Percentiles rank a stretch among this genome's conserved stretches.
Evolutionary conservation across 2,113 vertebrate species (phyloP).

Genomic region (Cisticola juncidis): DNA sequence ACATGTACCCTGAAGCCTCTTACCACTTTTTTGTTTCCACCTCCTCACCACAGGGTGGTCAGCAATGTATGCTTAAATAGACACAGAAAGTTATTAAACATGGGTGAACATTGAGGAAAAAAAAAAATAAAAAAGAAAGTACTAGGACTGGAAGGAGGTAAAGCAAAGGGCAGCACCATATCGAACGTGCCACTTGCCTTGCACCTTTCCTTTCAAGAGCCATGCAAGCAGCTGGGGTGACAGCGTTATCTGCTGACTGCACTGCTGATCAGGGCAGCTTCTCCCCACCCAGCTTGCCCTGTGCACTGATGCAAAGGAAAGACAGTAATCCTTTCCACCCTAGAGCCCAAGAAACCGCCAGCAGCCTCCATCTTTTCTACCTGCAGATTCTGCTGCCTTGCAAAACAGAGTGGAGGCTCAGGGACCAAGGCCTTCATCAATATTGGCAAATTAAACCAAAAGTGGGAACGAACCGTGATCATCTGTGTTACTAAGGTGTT

Average conservation of each 20-base stretch:
- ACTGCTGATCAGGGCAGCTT: not conserved
- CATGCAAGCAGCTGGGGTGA: not conserved
- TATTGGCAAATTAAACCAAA: not conserved
- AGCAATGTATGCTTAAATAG: not conserved
- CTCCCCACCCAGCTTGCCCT: not conserved
- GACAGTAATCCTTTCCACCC: not conserved
- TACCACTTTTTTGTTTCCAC: not conserved
- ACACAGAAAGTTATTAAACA: not conserved
- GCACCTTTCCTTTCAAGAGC: not conserved
- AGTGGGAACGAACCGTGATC: not conserved
- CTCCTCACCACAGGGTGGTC: not conserved
- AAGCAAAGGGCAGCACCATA: not conserved
- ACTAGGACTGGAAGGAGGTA: not conserved
- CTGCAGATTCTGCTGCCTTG: not conserved
- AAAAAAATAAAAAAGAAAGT: not conserved
- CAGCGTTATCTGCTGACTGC: not conserved
- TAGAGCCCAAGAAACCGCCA: not conserved
- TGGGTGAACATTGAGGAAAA: fast-evolving
- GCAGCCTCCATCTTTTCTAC: not conserved
- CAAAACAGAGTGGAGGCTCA: not conserved
- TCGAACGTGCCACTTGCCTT: not conserved
- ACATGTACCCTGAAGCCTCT: fast-evolving
- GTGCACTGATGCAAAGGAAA: not conserved
- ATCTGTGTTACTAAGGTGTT: not conserved
- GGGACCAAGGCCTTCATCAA: not conserved